A percentile compares a stretch with the other conserved stretches of the same genome.
These are phyloP conservation scores for Brachionus rubens DNA, from an alignment of 1,140 invertebrate species.

Conservation along the genomic window DNA sequence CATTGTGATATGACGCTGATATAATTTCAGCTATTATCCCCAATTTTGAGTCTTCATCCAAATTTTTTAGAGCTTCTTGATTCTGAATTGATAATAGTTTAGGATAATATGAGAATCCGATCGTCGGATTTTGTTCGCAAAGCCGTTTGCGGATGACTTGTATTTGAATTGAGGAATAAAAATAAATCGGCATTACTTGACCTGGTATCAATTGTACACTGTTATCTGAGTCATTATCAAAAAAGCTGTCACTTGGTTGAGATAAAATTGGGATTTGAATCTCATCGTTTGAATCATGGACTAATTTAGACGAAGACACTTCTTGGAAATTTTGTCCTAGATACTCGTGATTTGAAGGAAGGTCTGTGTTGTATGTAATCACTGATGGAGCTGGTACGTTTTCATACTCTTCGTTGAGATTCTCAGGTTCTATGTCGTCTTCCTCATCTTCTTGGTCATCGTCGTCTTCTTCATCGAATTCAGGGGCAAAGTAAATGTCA, in stretches of 20 bases:
- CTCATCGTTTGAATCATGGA: not conserved
- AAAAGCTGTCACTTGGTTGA: constrained; percentile 18
- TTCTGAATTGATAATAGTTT: not conserved
- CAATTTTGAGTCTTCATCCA: not conserved
- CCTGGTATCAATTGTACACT: constrained; percentile 43
- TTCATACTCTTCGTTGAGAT: constrained; percentile 6
- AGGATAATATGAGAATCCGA: not conserved
- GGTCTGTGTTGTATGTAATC: constrained; percentile 27
- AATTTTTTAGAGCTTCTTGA: not conserved
- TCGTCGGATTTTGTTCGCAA: constrained; percentile 2
- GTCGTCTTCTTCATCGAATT: not conserved
- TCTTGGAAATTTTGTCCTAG: constrained; percentile 36
- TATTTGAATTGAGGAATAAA: constrained; percentile 29
- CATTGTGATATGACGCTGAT: constrained; percentile 9
- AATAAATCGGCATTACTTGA: constrained; percentile 45
- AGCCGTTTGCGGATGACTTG: constrained; percentile 16
- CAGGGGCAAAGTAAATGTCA: constrained; percentile 4
- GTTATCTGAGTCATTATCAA: constrained; percentile 16
- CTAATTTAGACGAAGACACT: not conserved
- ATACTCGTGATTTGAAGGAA: constrained; percentile 26
- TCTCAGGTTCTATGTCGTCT: not conserved
- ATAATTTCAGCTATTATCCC: constrained; percentile 41
- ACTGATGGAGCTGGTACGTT: not conserved
- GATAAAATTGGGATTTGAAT: constrained; percentile 35
- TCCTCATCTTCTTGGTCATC: not conserved